These are phyloP conservation scores for Microchirus variegatus DNA, from an alignment of 2,797 vertebrate genomes.

Conservation along the genomic window DNA sequence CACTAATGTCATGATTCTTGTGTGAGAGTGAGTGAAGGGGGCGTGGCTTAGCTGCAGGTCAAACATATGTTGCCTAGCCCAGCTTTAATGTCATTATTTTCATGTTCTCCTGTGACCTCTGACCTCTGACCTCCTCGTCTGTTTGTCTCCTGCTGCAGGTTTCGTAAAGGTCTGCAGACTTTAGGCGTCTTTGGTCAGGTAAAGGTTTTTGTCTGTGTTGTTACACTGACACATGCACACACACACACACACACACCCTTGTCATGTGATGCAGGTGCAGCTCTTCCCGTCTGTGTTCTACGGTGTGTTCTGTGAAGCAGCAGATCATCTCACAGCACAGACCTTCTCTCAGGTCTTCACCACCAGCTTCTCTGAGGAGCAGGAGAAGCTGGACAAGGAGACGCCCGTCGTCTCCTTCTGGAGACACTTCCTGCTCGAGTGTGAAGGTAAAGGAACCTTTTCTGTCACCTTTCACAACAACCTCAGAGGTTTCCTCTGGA, in stretches of 20 bases:
- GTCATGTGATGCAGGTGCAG: conserved; percentile 76
- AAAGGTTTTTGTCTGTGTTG: not conserved
- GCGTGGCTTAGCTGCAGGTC: too few species aligned
- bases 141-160: conserved; percentile 70
- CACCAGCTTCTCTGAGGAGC: conserved; percentile 70
- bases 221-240: not conserved
- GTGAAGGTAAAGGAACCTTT: conserved; percentile 81
- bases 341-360: conserved; percentile 80
- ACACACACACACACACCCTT: too few species aligned
- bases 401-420: conserved; percentile 78
- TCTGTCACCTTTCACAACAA: not conserved
- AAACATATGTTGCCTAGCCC: too few species aligned
- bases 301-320: conserved; percentile 81
- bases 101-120: too few species aligned
- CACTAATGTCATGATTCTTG: too few species aligned
- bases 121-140: not conserved
- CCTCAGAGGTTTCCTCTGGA: not conserved
- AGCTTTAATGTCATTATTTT: too few species aligned
- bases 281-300: conserved; percentile 82
- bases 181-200: conserved; percentile 89
- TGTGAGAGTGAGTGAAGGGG: too few species aligned
- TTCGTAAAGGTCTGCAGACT: conserved; percentile 89
- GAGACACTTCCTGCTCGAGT: conserved; percentile 86
- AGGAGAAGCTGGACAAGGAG: conserved; percentile 64
- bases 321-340: conserved; percentile 80